Base-by-base conservation (phyloP, 1,140 invertebrate species). In the Drosophila azteca region DNA sequence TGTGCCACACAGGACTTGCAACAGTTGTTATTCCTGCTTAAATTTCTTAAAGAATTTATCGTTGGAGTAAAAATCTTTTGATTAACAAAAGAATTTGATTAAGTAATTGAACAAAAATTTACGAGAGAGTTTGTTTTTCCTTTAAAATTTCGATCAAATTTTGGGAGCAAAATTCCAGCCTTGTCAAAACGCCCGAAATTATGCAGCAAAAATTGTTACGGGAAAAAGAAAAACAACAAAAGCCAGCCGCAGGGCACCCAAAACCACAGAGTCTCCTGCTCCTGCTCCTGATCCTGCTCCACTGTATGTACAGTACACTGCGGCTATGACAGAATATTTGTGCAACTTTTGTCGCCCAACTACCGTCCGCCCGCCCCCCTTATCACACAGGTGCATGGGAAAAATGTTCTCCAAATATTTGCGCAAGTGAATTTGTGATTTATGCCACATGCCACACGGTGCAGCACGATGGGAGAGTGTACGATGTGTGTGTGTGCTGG, bases 401-500 rank as follows among this genome's bases (percentile, higher is more conserved):
- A 39, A 39, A 39, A 39, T 39, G 35, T 64, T 35, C 50, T 49
- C 53, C 67, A 77, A 81, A 84, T 85, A 84, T 84, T 84, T 85
- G 77, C 77, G 53, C 63, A 82, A 74, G 82, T 82, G 74, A 63
- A 82, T 82, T 85, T 81, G 77, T 84, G 73, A 87, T 84, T 84
- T 84, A 87, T 84, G 80, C 55, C 22, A 8, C 35, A 39, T 39
- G 35, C 35, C 35, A 39, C 35, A 39, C 35, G 35, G 7, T 39
- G 35, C 11, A 3, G 11, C 35, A 39, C 11, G 11, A 4, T 26
- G 24, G 24, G 24, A 0, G 24, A 5, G 11, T 58, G 49, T 52
- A 9, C 45, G 7, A n/a, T 45, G 20, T 49, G 29, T 51, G 24
- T 61, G 52, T 62, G 52, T 60, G 57, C 17, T 35, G 43, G 51